Conservation (phyloP, 2,113 vertebrate species). For the Carassius gibelio region DNA sequence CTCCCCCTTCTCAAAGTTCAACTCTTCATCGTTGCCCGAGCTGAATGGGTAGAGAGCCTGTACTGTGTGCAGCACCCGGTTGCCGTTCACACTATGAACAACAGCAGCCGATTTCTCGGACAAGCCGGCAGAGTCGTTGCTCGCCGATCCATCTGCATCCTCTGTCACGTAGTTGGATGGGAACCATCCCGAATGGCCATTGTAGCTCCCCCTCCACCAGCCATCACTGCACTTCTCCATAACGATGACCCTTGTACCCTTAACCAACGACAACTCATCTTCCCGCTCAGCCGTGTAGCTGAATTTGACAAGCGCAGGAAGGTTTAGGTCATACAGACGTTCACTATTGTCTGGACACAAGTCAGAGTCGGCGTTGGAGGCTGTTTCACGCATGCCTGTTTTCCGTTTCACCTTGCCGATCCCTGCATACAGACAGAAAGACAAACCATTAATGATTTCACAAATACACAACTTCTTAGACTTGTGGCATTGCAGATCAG, state of each 20-base stretch:
- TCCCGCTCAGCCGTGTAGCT: slow-evolving; percentile 88
- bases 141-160: slow-evolving; percentile 81
- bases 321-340: slow-evolving; percentile 87
- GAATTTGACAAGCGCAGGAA: slow-evolving; percentile 89
- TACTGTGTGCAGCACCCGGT: slow-evolving; percentile 82
- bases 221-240: slow-evolving; percentile 94
- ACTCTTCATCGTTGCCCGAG: slow-evolving; percentile 88
- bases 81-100: slow-evolving; percentile 81
- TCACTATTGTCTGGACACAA: slow-evolving; percentile 80
- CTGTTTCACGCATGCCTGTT: slow-evolving; percentile 82
- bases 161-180: slow-evolving; percentile 92
- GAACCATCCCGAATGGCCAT: slow-evolving; percentile 86
- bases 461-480: background rate
- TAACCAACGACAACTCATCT: slow-evolving; percentile 87
- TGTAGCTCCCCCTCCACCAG: slow-evolving; percentile 90
- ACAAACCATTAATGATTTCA: background rate
- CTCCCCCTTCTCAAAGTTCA: slow-evolving; percentile 89
- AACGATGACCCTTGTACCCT: slow-evolving; percentile 87
- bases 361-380: slow-evolving; percentile 80
- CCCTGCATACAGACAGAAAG: slow-evolving; percentile 66
- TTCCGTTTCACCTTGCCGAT: slow-evolving; percentile 90
- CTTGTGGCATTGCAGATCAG: background rate
- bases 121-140: slow-evolving; percentile 79
- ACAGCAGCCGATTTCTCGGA: slow-evolving; percentile 85
- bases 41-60: slow-evolving; percentile 90